Conservation (phyloP, 1,140 invertebrate genomes). For the Calephelis nemesis region DNA sequence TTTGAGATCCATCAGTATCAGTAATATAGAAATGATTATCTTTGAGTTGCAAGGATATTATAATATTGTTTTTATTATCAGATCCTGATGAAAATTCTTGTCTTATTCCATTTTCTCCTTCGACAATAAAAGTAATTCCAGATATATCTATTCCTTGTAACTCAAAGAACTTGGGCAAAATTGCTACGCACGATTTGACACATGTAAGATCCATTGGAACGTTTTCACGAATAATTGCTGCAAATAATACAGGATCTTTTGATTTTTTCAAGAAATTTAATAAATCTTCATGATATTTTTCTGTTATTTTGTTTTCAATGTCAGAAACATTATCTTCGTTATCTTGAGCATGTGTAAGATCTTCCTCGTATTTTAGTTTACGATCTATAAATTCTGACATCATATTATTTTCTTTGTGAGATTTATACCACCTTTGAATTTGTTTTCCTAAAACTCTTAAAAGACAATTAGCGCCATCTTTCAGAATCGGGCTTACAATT, state of each 20-base stretch:
- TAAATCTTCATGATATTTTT: conserved; percentile 16
- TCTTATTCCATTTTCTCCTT: conserved; percentile 9
- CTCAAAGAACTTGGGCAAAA: neutral
- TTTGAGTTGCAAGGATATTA: conserved; percentile 7
- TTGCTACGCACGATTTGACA: neutral
- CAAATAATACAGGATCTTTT: conserved; percentile 16
- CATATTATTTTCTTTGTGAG: conserved; percentile 12
- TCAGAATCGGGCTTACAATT: conserved; percentile 6
- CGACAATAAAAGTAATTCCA: conserved; percentile 1
- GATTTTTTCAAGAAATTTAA: conserved; percentile 21
- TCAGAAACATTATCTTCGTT: neutral
- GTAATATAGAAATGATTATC: conserved; percentile 18
- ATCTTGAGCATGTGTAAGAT: conserved; percentile 5
- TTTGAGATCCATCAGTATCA: neutral
- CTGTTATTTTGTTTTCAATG: conserved; percentile 8
- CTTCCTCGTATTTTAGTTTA: conserved; percentile 14
- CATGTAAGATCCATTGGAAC: conserved; percentile 23
- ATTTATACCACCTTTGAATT: conserved; percentile 12
- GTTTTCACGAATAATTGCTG: conserved; percentile 20
- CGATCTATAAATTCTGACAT: conserved; percentile 2
- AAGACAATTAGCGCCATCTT: conserved; percentile 2
- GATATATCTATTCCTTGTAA: conserved; percentile 9
- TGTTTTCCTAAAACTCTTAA: conserved; percentile 9
- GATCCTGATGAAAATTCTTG: conserved; percentile 11
- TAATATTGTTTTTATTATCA: neutral